Percentiles rank a stretch among this genome's conserved stretches.
Evolutionary conservation across 2,113 vertebrate genomes (phyloP).

Genomic region (Orientallactaga bullata): DNA sequence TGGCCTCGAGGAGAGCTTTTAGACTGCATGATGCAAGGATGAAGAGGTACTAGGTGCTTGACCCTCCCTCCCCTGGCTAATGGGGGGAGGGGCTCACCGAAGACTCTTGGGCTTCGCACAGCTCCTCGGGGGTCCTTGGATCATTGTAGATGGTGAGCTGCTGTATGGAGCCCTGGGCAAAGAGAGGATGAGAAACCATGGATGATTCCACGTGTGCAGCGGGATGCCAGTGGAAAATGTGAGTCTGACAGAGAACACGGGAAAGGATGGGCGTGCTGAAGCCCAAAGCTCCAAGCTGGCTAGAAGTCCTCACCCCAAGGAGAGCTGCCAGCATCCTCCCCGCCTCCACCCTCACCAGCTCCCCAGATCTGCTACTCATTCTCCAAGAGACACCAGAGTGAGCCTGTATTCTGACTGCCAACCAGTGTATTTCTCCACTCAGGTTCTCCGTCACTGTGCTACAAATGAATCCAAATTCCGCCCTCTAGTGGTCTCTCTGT

Average conservation of each 20-base stretch:
- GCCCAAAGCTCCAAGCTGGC: neutral
- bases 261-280: neutral
- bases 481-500: neutral
- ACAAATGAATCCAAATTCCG: neutral
- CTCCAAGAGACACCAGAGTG: neutral
- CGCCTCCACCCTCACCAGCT: neutral
- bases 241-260: neutral
- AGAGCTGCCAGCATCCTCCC: neutral
- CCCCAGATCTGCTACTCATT: neutral
- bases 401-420: neutral
- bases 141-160: slow-evolving; percentile 93
- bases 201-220: neutral
- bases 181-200: neutral
- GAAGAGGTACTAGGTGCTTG: neutral
- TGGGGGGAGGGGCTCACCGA: slow-evolving; percentile 87
- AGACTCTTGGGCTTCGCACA: slow-evolving; percentile 95
- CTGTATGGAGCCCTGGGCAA: slow-evolving; percentile 94
- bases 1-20: slow-evolving; percentile 21
- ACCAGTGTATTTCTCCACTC: neutral
- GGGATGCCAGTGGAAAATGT: accelerated
- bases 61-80: neutral
- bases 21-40: neutral
- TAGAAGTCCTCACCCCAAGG: neutral
- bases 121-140: slow-evolving; percentile 90
- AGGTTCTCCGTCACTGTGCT: neutral